These are phyloP conservation scores for Alouatta palliata DNA, from an alignment of 2,113 vertebrate genomes.

Conservation along the genomic window DNA sequence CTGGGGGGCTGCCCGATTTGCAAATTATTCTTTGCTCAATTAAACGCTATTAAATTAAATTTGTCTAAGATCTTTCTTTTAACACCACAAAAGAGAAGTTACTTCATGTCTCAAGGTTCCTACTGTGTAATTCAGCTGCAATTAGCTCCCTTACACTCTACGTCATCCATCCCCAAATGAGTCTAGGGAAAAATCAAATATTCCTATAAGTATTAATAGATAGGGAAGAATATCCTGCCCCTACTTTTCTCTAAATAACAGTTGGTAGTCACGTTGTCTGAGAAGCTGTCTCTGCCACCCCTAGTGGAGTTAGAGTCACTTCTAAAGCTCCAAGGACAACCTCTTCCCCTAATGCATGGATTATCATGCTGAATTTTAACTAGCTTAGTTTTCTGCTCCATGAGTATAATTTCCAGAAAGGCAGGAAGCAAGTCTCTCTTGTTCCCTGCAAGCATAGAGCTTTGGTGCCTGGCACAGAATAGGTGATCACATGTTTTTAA, in stretches of 20 bases:
- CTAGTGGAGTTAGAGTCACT: neutral
- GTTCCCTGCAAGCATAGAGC: neutral
- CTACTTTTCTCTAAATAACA: neutral
- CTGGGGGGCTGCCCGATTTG: too few species aligned
- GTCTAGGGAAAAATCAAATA: neutral
- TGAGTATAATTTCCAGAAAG: neutral
- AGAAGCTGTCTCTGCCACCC: neutral
- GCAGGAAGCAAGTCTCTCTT: neutral
- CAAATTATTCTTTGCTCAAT: too few species aligned
- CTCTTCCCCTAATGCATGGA: neutral
- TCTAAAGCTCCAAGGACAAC: neutral
- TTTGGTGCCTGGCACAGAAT: neutral
- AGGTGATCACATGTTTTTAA: neutral
- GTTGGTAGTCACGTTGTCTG: too few species aligned
- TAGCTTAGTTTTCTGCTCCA: neutral
- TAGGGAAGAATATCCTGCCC: neutral
- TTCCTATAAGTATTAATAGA: neutral
- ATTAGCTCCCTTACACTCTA: neutral
- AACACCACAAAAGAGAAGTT: neutral
- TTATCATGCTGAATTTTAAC: neutral
- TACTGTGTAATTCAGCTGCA: neutral
- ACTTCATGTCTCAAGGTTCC: neutral
- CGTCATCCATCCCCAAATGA: neutral
- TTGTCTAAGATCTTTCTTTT: too few species aligned
- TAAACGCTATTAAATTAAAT: too few species aligned